These are phyloP conservation scores for Eupithecia abbreviata DNA, from an alignment of 2,888 invertebrate species.

Conservation along the genomic window DNA sequence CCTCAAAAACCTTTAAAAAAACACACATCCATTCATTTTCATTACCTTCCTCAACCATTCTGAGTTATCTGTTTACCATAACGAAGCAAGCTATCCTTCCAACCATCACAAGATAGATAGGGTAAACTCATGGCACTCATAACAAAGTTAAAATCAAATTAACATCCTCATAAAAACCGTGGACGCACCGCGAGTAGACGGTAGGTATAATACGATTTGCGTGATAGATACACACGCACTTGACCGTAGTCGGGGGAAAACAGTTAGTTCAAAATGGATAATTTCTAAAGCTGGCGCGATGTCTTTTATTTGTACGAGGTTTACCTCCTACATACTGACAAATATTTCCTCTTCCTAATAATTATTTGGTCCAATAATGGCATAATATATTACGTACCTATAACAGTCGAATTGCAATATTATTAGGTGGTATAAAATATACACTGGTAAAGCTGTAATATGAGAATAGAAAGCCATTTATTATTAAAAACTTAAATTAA, in stretches of 20 bases:
- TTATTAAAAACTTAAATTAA: too few species aligned
- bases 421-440: constrained; percentile 32
- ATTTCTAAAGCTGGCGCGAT: too few species aligned
- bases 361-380: too few species aligned
- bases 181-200: constrained; percentile 43
- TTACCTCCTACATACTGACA: background rate
- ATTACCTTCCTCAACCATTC: background rate
- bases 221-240: constrained; percentile 66
- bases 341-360: background rate
- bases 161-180: constrained; percentile 49
- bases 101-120: constrained; percentile 39
- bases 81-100: constrained; percentile 14
- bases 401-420: too few species aligned
- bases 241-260: constrained; percentile 21
- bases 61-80: constrained; percentile 27
- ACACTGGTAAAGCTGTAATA: constrained; percentile 46
- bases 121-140: constrained; percentile 32
- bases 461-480: too few species aligned
- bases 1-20: too few species aligned
- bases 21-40: too few species aligned
- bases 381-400: too few species aligned
- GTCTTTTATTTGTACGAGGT: too few species aligned
- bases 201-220: constrained; percentile 65
- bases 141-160: constrained; percentile 42
- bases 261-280: background rate